Evolutionary conservation across 1,140 invertebrate genomes (phyloP).

Genomic region (Caenorhabditis remanei): DNA sequence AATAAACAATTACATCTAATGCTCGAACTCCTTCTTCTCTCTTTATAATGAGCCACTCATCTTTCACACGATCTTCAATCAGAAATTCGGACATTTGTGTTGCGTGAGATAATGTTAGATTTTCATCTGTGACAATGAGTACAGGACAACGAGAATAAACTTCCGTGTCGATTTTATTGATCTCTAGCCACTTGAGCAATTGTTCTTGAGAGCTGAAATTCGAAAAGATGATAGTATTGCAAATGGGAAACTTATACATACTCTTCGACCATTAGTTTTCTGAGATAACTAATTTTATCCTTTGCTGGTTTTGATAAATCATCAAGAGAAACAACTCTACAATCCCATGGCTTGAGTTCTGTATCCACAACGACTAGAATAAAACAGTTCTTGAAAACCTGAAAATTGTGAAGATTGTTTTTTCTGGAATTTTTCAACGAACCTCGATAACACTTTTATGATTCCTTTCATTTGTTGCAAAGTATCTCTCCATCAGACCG

Average conservation of each 20-base stretch:
- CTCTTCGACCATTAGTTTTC: slow-evolving; percentile 6
- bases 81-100: not conserved
- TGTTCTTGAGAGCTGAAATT: not conserved
- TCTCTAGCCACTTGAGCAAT: not conserved
- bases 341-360: slow-evolving; percentile 11
- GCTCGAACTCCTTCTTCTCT: slow-evolving; percentile 86
- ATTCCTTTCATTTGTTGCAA: not conserved
- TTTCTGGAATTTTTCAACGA: not conserved
- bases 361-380: slow-evolving; percentile 7
- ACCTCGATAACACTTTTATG: not conserved
- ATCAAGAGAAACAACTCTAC: not conserved
- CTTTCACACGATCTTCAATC: slow-evolving; percentile 83
- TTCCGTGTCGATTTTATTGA: slow-evolving; percentile 2
- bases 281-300: not conserved
- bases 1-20: not conserved
- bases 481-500: not conserved
- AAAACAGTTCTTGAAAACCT: not conserved
- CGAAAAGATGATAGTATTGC: not conserved
- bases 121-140: not conserved
- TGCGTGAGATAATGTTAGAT: not conserved
- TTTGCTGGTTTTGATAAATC: not conserved
- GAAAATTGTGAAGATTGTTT: not conserved
- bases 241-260: not conserved
- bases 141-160: not conserved
- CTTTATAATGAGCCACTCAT: slow-evolving; percentile 96